These are phyloP conservation scores for Molanna angustata DNA, from an alignment of 2,888 invertebrate genomes.

Conservation along the genomic window DNA sequence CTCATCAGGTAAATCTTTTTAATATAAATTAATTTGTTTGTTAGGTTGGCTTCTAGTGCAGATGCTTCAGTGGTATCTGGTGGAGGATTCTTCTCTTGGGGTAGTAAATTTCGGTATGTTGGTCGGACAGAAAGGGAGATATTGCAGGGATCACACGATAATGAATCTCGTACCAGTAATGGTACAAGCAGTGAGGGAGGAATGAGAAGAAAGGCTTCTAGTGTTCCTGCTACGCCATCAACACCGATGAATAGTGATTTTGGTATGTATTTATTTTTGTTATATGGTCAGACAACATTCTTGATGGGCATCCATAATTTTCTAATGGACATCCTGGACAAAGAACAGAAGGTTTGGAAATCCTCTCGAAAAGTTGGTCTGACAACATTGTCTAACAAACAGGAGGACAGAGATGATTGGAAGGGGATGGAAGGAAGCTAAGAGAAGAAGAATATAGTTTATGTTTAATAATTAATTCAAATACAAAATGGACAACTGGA, in stretches of 20 bases:
- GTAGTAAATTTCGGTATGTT: constrained; percentile 90
- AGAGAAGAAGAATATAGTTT: no score
- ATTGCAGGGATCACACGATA: constrained; percentile 69
- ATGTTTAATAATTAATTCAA: no score
- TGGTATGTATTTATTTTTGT: constrained; percentile 55
- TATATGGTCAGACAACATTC: no score
- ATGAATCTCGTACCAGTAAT: constrained; percentile 46
- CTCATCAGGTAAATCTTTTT: no score
- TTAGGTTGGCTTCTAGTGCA: constrained; percentile 80
- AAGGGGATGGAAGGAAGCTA: no score
- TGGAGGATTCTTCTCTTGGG: constrained; percentile 90
- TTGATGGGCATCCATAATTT: no score
- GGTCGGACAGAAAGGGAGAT: constrained; percentile 92
- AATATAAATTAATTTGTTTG: constrained; percentile 25
- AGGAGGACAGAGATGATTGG: no score
- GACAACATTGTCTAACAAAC: not conserved
- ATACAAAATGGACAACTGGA: no score
- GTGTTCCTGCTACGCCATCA: constrained; percentile 84
- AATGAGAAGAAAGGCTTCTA: constrained; percentile 74
- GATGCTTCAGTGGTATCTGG: constrained; percentile 87
- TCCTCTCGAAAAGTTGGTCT: no score
- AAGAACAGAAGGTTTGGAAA: no score
- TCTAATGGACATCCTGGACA: no score
- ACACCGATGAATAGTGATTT: constrained; percentile 74
- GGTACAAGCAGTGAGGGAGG: constrained; percentile 58